Percentiles rank a stretch among this genome's conserved stretches.
Evolutionary conservation across 1,140 invertebrate species (phyloP).

Genomic region (Diorhabda elongata): DNA sequence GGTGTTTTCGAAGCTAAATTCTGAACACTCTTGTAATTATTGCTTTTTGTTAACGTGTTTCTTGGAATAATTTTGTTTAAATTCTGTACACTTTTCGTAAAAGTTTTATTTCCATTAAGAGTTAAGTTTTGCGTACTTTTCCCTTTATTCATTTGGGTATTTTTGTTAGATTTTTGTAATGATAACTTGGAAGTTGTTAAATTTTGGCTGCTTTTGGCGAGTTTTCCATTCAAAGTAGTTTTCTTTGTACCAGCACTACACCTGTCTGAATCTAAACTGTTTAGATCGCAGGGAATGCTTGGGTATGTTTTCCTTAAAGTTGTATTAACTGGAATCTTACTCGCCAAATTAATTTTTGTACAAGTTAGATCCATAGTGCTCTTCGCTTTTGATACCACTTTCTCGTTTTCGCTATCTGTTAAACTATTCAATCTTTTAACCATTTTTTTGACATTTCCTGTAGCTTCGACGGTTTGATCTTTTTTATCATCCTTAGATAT

Average conservation of each 20-base stretch:
- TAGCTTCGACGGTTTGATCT: slow-evolving; percentile 1
- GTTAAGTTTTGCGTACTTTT: slow-evolving; percentile 23
- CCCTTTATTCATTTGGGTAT: slow-evolving; percentile 9
- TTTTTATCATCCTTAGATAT: not conserved
- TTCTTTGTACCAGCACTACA: slow-evolving; percentile 26
- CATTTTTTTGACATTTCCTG: slow-evolving; percentile 35
- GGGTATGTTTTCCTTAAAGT: slow-evolving; percentile 36
- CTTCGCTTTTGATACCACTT: slow-evolving; percentile 27
- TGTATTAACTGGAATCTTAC: slow-evolving; percentile 42
- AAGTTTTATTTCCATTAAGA: not conserved
- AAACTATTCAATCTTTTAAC: slow-evolving; percentile 36
- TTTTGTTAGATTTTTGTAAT: slow-evolving; percentile 8
- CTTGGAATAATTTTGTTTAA: slow-evolving; percentile 10
- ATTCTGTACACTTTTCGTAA: slow-evolving; percentile 26
- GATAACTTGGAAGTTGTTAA: slow-evolving; percentile 22
- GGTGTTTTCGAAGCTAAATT: not conserved
- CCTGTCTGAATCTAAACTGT: slow-evolving; percentile 36
- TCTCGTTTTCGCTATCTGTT: slow-evolving; percentile 20
- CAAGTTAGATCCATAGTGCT: slow-evolving; percentile 30
- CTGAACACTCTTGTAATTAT: slow-evolving; percentile 14
- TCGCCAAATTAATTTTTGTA: slow-evolving; percentile 28
- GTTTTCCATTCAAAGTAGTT: slow-evolving; percentile 20
- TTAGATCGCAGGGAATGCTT: slow-evolving; percentile 45
- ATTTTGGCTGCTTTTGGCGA: slow-evolving; percentile 32
- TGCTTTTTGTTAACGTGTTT: not conserved